A percentile compares a stretch with the other conserved stretches of the same genome.
Conservation (phyloP, 2,797 vertebrate species). For the Crenichthys baileyi region DNA sequence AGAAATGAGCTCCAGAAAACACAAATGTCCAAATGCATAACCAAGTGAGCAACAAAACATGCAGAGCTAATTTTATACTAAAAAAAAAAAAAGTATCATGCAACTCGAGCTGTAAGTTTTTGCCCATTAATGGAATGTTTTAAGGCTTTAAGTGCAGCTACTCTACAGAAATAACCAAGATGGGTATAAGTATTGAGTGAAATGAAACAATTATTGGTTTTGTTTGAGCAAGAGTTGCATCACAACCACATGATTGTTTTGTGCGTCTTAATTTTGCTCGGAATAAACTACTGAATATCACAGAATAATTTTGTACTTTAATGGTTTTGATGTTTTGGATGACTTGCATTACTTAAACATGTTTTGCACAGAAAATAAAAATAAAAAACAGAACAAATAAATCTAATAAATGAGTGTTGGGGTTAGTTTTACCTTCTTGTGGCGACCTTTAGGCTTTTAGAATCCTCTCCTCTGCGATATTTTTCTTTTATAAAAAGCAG, state of each 20-base stretch:
- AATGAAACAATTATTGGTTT: slow-evolving; percentile 70
- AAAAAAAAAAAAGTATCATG: slow-evolving; percentile 62
- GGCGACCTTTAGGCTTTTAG: slow-evolving; percentile 85
- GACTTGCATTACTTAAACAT: slow-evolving; percentile 74
- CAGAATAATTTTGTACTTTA: slow-evolving; percentile 72
- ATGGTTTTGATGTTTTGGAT: slow-evolving; percentile 74
- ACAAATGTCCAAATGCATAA: slow-evolving; percentile 15
- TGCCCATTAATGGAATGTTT: slow-evolving; percentile 66
- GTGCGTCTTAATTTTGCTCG: slow-evolving; percentile 74
- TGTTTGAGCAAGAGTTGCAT: slow-evolving; percentile 82
- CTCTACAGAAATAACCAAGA: slow-evolving; percentile 66
- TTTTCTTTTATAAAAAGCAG: slow-evolving; percentile 85
- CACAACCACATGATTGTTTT: slow-evolving; percentile 77
- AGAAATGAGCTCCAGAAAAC: slow-evolving; percentile 58
- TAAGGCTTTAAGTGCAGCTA: slow-evolving; percentile 63
- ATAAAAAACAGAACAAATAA: slow-evolving; percentile 61
- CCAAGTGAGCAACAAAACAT: slow-evolving; percentile 56
- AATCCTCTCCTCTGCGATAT: slow-evolving; percentile 84
- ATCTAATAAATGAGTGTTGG: slow-evolving; percentile 83
- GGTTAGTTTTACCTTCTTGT: slow-evolving; percentile 87
- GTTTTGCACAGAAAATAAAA: slow-evolving; percentile 76
- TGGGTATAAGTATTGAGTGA: slow-evolving; percentile 73
- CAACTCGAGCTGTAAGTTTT: slow-evolving; percentile 74
- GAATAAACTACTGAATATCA: slow-evolving; percentile 60
- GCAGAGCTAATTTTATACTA: slow-evolving; percentile 59